phyloP scores from a whole-genome alignment of 2,797 vertebrate genomes.

The Carapus acus region DNA sequence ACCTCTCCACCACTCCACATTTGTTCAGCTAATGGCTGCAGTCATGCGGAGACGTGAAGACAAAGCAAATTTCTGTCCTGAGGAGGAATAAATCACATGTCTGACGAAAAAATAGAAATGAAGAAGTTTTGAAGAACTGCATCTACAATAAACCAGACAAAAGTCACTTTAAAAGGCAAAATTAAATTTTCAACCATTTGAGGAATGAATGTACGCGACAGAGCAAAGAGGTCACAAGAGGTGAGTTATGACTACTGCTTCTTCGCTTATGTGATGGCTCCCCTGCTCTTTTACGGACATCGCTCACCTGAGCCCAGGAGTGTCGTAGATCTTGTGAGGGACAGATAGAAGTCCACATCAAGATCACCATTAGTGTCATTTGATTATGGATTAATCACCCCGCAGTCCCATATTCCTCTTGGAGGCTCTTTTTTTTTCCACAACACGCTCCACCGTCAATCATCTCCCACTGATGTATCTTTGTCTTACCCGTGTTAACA shows the following conservation, averaged over 20 bases:
- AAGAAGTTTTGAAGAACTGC: slow-evolving; percentile 3
- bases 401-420: background rate
- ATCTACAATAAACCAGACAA: background rate
- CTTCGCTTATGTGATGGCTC: background rate
- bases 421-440: background rate
- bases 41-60: background rate
- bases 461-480: background rate
- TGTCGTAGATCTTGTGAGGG: slow-evolving; percentile 2
- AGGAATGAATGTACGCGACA: background rate
- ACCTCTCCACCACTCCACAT: slow-evolving; percentile 25
- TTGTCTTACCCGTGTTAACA: background rate
- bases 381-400: background rate
- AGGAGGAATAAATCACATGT: background rate
- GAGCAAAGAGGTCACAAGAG: background rate
- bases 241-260: background rate
- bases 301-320: slow-evolving; percentile 30
- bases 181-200: no score
- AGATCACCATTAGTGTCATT: background rate
- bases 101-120: no score
- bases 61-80: slow-evolving; percentile 4
- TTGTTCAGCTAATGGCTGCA: slow-evolving; percentile 15
- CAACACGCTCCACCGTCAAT: background rate
- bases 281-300: slow-evolving; percentile 15
- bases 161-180: no score
- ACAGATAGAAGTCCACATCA: slow-evolving; percentile 5